Percentiles rank a stretch among this genome's conserved stretches.
These are phyloP conservation scores for Stenotaenia linearis DNA, from an alignment of 2,888 invertebrate genomes.

Conservation along the genomic window DNA sequence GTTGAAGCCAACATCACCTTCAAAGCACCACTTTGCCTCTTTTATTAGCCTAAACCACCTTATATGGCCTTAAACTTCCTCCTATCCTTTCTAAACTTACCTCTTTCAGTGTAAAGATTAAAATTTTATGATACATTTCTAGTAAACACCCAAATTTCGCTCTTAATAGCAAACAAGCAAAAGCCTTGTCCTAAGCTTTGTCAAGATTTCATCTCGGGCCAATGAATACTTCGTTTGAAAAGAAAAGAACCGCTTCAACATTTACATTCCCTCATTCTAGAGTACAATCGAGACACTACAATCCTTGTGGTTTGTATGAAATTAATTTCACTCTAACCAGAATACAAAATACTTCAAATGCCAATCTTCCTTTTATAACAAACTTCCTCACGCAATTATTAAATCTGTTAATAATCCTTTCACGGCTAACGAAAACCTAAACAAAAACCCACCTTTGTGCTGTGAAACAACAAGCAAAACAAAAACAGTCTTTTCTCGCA, in stretches of 20 bases:
- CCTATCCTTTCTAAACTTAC: not conserved
- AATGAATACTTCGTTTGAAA: not conserved
- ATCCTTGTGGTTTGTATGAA: not conserved
- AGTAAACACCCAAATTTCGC: not conserved
- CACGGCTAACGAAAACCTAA: not conserved
- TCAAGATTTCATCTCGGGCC: not conserved
- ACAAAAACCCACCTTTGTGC: not conserved
- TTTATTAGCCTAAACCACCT: not conserved
- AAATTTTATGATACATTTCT: not conserved
- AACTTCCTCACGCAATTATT: not conserved
- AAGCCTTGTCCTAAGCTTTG: conserved; percentile 3
- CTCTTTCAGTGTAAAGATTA: not conserved
- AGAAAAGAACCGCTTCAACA: not conserved
- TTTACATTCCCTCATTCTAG: not conserved
- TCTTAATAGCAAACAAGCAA: not conserved
- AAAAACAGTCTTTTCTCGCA: not conserved
- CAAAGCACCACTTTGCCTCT: not conserved
- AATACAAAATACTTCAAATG: not conserved
- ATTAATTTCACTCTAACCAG: not conserved
- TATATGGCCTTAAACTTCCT: not conserved
- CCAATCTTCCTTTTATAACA: not conserved
- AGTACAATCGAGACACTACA: not conserved
- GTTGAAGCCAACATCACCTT: not conserved
- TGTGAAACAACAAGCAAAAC: not conserved
- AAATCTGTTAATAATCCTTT: not conserved